Conservation (phyloP, 2,888 invertebrate genomes). For the Ectropis crepuscularia region DNA sequence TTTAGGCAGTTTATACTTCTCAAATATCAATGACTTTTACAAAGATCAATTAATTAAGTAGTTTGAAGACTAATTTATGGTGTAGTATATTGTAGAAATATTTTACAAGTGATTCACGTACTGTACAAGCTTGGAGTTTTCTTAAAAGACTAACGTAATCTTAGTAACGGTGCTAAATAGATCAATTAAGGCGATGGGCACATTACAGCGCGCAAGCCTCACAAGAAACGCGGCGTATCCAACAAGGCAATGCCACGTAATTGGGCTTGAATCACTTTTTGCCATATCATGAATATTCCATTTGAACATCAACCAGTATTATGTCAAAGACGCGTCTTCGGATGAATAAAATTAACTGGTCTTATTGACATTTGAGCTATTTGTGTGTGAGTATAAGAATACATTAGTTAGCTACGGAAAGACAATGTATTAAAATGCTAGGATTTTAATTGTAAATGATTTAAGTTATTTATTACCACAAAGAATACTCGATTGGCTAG, state of each 20-base stretch:
- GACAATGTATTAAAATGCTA: not conserved
- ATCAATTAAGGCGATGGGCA: conserved; percentile 45
- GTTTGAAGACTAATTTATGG: too few relatives aligned
- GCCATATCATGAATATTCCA: conserved; percentile 43
- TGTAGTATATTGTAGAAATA: too few relatives aligned
- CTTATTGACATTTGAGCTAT: conserved; percentile 23
- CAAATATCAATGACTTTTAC: too few relatives aligned
- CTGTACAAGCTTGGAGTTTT: conserved; percentile 37
- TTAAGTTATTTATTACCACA: too few relatives aligned
- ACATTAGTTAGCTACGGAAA: conserved; percentile 5
- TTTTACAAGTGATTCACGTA: conserved; percentile 26
- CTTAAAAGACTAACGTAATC: conserved; percentile 42
- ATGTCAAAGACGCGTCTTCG: conserved; percentile 32
- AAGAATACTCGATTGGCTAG: too few relatives aligned
- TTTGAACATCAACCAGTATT: conserved; percentile 33
- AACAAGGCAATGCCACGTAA: conserved; percentile 48
- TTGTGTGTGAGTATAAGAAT: conserved; percentile 11
- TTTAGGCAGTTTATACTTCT: too few relatives aligned
- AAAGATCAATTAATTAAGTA: too few relatives aligned
- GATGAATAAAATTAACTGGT: conserved; percentile 30
- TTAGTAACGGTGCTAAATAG: conserved; percentile 47
- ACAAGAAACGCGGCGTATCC: conserved; percentile 37
- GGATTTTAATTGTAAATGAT: too few relatives aligned
- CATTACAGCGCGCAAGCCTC: conserved; percentile 37
- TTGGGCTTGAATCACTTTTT: conserved; percentile 49